A percentile compares a stretch with the other conserved stretches of the same genome.
These are phyloP conservation scores for Ia io DNA, from an alignment of 2,113 vertebrate genomes.

Conservation along the genomic window DNA sequence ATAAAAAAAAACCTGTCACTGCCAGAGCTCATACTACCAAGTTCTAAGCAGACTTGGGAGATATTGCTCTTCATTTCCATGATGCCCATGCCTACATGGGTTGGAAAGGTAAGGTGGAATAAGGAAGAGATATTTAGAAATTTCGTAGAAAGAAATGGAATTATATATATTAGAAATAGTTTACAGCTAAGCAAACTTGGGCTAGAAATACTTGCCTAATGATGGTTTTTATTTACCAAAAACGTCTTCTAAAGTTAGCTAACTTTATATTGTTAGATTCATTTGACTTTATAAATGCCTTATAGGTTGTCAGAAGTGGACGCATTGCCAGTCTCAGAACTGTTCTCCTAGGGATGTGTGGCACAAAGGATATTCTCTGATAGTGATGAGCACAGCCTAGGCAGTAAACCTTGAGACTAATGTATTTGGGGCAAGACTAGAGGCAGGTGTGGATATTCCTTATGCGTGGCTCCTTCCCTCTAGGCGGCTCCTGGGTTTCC, in stretches of 20 bases:
- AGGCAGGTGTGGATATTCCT: neutral
- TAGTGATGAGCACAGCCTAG: neutral
- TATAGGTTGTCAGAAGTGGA: neutral
- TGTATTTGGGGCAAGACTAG: neutral
- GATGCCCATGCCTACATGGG: neutral
- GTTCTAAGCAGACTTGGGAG: neutral
- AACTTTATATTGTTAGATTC: neutral
- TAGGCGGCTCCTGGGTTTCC: neutral
- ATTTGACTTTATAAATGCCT: neutral
- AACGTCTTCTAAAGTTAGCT: neutral
- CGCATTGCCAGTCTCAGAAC: neutral
- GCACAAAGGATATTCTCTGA: neutral
- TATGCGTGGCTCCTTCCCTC: neutral
- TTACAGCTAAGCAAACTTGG: conserved; percentile 4
- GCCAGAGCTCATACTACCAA: neutral
- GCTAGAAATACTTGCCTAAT: neutral
- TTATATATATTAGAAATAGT: neutral
- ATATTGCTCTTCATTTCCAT: neutral
- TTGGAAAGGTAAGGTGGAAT: neutral
- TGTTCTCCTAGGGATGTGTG: neutral
- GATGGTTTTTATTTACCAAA: conserved; percentile 13
- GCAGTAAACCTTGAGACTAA: neutral
- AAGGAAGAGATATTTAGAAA: neutral
- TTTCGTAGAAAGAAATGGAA: neutral
- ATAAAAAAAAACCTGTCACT: neutral